Evolutionary conservation across 2,888 invertebrate species (phyloP), one percentile per base, ranked within the genome.

Genomic region (Epirrita christyi): DNA sequence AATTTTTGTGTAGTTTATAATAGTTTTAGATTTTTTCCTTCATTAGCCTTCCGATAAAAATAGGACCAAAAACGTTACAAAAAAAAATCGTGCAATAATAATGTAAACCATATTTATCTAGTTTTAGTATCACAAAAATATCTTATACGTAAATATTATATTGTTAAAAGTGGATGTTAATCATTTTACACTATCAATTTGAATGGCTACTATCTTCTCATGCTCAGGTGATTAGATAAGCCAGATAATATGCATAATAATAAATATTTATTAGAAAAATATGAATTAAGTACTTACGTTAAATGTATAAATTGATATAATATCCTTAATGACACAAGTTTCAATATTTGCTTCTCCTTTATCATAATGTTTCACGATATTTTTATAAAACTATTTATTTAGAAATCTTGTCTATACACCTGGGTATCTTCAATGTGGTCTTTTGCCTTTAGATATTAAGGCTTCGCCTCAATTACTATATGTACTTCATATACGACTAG

Each of bases 401-500:
- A 51, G 28, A 14, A 47, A 38, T 44, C 49, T 63, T 59, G 43
- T 51, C 42, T 57, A 13, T 43, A 58, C 63, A 66, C 67, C 66
- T 63, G 51, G 64, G 63, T 63, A 64, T 67, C 64, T 68, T 71
- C 65, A 55, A 69, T 72, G 72, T 73, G 73, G 75, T 78, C 72
- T 75, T 81, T 78, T 80, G 80, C 82, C 80, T 80, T 70, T 83
- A 81, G 80, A 63, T 50, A 62, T 46, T 81, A 83, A 85, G 82
- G 86, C 86, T 87, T 87, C 64, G 75, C 85, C 83, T 87, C 88
- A 86, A 87, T 86, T 85, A 87, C 67, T 83, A 82, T 73, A 70
- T 78, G 67, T 79, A 80, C 77, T 80, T 73, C 71, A 79, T 81
- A 81, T 80, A 81, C 80, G 78, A 83, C 77, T 88, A 88, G 81